These are phyloP conservation scores for Pharmacophagus antenor DNA, from an alignment of 2,888 invertebrate genomes.

Conservation along the genomic window DNA sequence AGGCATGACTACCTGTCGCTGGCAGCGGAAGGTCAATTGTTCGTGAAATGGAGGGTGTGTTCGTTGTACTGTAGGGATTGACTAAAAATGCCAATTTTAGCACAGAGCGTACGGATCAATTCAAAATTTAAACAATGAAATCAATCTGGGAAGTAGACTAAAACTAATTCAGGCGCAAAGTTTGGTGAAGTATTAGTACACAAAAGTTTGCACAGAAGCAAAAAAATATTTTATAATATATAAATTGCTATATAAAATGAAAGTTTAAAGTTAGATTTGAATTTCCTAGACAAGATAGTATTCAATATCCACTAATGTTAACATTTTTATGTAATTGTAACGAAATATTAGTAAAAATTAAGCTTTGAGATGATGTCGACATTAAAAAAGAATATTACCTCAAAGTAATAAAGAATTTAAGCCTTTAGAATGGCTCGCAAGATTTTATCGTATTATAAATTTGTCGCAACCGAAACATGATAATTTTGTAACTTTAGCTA, in stretches of 20 bases:
- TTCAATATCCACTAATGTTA: neutral
- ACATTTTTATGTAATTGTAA: neutral
- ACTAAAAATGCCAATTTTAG: slow-evolving; percentile 16
- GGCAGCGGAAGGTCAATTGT: slow-evolving; percentile 28
- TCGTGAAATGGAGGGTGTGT: slow-evolving; percentile 27
- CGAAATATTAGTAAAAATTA: neutral
- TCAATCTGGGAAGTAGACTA: neutral
- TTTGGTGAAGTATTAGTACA: too few relatives aligned
- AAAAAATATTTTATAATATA: too few relatives aligned
- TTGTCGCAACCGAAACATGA: too few relatives aligned
- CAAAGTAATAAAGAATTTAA: neutral
- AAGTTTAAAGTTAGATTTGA: too few relatives aligned
- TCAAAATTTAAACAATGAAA: slow-evolving; percentile 11
- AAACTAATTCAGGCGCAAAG: too few relatives aligned
- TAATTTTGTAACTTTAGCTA: too few relatives aligned
- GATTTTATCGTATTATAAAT: too few relatives aligned
- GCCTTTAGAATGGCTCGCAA: too few relatives aligned
- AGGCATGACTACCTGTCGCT: slow-evolving; percentile 25
- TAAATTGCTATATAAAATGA: too few relatives aligned
- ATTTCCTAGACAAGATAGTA: too few relatives aligned
- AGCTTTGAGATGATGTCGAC: neutral
- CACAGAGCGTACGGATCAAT: slow-evolving; percentile 1
- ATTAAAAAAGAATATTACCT: neutral
- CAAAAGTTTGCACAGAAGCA: too few relatives aligned
- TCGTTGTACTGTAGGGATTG: slow-evolving; percentile 20